phyloP scores from a whole-genome alignment of 53 echinoderm and acorn worm species.

The Paracentrotus lividus region DNA sequence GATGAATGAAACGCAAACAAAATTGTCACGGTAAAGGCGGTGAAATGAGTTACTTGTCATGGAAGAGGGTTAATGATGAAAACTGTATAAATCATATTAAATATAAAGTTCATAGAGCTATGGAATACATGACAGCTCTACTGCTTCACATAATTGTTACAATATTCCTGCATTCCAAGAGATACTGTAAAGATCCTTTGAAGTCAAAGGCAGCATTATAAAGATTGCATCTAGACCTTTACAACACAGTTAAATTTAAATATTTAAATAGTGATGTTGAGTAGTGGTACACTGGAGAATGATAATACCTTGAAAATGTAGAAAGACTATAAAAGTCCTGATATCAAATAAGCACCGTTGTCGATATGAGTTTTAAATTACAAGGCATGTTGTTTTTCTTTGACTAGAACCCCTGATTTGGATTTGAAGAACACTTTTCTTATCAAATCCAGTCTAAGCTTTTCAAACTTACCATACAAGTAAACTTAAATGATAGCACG shows the following conservation, averaged over 20 bases:
- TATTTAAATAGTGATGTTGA: background rate
- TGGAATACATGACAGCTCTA: too few relatives aligned
- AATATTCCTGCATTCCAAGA: background rate
- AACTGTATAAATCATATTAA: background rate
- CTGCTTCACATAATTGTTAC: too few relatives aligned
- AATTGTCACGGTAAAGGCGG: background rate
- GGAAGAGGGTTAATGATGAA: background rate
- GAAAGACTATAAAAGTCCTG: background rate
- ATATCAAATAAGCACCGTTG: constrained; percentile 37
- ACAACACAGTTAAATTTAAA: background rate
- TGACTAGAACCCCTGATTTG: background rate
- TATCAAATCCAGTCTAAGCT: background rate
- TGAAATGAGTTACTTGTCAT: background rate
- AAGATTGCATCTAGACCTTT: background rate
- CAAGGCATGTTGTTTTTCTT: constrained; percentile 40
- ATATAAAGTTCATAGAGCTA: too few relatives aligned
- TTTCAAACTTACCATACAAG: background rate
- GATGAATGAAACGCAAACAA: background rate
- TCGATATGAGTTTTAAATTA: constrained; percentile 23
- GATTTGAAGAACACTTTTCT: background rate
- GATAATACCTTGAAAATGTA: background rate
- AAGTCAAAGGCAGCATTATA: constrained; percentile 10
- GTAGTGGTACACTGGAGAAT: background rate
- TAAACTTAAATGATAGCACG: background rate
- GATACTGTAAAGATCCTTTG: background rate